Evolutionary conservation across 2,113 vertebrate species (phyloP), one percentile per base, ranked within the genome.

Genomic region (Oryzias woworae): DNA sequence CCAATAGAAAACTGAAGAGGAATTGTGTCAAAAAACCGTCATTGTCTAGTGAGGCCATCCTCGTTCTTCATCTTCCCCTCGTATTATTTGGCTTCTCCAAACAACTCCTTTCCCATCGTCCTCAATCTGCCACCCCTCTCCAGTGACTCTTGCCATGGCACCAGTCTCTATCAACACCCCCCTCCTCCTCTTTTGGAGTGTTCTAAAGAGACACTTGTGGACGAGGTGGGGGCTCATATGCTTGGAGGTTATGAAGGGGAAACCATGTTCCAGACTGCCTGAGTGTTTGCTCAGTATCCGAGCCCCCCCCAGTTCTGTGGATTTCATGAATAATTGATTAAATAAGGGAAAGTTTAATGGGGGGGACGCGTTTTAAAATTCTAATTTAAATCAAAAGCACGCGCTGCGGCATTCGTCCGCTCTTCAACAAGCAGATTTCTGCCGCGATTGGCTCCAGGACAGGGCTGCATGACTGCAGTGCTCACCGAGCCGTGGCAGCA

Each of bases 301-400:
- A 79, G 80, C 70, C 64, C 75, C 78, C 64, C 53, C 78, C 81
- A 7, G 36, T 36, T 84, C 84, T 82, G 73, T 58, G 77, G 71
- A 57, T 77, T 80, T 83, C 87, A 91, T 92, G 85, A 91, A 92
- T 92, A 90, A 91, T 89, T 90, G 88, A 92, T 90, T 88, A 81
- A 85, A 91, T 91, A 88, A 90, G 88, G 80, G 82, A 82, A 91
- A 90, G 88, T 80, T 79, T 89, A 92, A 91, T 89, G 86, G 91
- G 90, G 89, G 89, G 77, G 71, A 78, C 81, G 85, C 81, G 78
- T 83, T 91, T 89, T 88, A 91, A 88, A 90, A 92, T 91, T 91
- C 84, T 77, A 89, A 91, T 89, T 85, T 75, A 88, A 90, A 92
- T 90, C 89, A 90, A 91, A 91, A 89, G 85, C 47, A 87, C 74